Conservation (phyloP, 2,888 invertebrate genomes). For the Protonemura montana region DNA sequence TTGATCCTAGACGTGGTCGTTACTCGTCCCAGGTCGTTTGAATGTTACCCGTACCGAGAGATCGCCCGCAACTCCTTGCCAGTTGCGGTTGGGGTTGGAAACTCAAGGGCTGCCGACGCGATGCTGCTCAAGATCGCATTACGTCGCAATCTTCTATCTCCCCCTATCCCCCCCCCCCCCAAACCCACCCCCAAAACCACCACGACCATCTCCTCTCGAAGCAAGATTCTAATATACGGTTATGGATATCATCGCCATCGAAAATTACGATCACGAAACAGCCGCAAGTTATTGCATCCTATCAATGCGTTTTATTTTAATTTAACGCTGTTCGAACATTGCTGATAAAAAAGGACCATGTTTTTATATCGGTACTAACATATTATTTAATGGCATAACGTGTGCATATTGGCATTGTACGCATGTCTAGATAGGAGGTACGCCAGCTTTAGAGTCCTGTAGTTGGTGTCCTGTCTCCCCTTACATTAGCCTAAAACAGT, state of each 20-base stretch:
- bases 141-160: no score
- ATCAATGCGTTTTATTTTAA: neutral
- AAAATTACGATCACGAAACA: neutral
- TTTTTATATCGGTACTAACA: neutral
- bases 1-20: no score
- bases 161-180: no score
- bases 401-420: neutral
- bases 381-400: neutral
- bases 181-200: no score
- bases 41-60: neutral
- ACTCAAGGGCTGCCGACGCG: no score
- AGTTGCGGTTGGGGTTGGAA: no score
- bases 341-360: neutral
- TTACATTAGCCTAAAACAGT: constrained; percentile 15
- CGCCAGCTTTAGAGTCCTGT: neutral
- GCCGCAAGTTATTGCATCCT: no score
- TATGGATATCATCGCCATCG: neutral
- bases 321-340: neutral
- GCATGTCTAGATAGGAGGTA: neutral
- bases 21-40: neutral
- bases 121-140: no score
- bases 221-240: neutral
- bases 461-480: constrained; percentile 9
- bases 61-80: neutral
- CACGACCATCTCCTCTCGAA: no score